Evolutionary conservation across 2,797 vertebrate species (phyloP).

Genomic region (Remorina albescens): DNA sequence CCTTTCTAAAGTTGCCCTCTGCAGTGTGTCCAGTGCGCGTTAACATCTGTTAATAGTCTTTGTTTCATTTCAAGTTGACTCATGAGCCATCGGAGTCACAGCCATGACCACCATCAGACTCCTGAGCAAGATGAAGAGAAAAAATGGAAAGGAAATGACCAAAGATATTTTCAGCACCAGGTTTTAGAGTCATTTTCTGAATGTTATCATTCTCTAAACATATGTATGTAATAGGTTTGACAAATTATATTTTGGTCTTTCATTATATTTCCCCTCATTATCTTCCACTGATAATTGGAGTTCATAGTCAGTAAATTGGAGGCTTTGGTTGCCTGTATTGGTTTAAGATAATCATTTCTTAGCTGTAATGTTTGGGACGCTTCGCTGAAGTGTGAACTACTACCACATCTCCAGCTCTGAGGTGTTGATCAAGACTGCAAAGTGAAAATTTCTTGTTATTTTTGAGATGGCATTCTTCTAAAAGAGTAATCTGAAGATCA

Average conservation of each 20-base stretch:
- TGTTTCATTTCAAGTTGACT: conserved; percentile 61
- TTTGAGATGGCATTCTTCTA: not conserved
- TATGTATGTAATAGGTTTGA: conserved; percentile 41
- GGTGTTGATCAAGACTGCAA: not conserved
- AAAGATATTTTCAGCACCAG: conserved; percentile 6
- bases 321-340: conserved; percentile 26
- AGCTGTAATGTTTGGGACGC: not conserved
- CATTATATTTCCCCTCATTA: conserved; percentile 25
- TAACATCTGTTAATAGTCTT: conserved; percentile 65
- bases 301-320: not conserved
- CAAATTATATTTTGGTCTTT: conserved; percentile 44
- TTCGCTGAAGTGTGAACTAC: not conserved
- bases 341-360: conserved; percentile 14
- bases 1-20: conserved; percentile 51
- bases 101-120: conserved; percentile 36
- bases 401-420: not conserved
- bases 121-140: conserved; percentile 25
- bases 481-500: not conserved
- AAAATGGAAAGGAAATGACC: conserved; percentile 42
- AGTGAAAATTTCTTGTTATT: not conserved
- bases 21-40: conserved; percentile 28
- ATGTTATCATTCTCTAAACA: conserved; percentile 37
- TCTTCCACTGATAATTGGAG: conserved; percentile 30
- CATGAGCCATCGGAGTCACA: conserved; percentile 47
- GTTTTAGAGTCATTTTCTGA: conserved; percentile 8